These are phyloP conservation scores for Hanleya hanleyi DNA, from an alignment of 2,888 invertebrate species.

Conservation along the genomic window DNA sequence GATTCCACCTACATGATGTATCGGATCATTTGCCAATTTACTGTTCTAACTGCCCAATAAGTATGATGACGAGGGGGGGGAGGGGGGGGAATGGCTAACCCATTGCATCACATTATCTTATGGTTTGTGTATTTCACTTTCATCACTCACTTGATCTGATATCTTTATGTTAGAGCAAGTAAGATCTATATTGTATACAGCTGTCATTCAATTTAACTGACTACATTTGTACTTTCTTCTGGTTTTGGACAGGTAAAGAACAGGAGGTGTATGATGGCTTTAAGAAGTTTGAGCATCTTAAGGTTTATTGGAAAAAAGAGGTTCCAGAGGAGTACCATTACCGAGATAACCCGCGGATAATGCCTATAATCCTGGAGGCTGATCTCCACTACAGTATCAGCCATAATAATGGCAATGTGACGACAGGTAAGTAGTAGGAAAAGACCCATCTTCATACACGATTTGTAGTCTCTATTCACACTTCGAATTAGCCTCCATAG, in stretches of 20 bases:
- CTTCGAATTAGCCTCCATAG: too few relatives aligned
- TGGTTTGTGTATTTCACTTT: background rate
- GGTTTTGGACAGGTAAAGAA: constrained; percentile 40
- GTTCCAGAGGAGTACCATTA: constrained; percentile 69
- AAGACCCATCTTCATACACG: too few relatives aligned
- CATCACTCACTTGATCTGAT: too few relatives aligned
- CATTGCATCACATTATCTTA: background rate
- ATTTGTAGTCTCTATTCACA: too few relatives aligned
- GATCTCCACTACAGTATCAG: constrained; percentile 50
- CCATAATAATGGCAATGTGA: background rate
- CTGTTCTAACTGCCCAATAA: too few relatives aligned
- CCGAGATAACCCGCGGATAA: constrained; percentile 64
- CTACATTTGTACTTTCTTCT: background rate
- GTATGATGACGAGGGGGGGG: too few relatives aligned
- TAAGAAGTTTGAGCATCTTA: constrained; percentile 48
- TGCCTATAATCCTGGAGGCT: constrained; percentile 61
- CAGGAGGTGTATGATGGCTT: constrained; percentile 52
- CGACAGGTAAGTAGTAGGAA: too few relatives aligned
- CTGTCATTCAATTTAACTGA: background rate
- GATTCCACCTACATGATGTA: too few relatives aligned
- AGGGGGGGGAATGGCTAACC: too few relatives aligned
- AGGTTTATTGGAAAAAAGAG: constrained; percentile 66
- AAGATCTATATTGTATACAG: too few relatives aligned
- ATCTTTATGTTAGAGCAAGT: too few relatives aligned
- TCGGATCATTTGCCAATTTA: too few relatives aligned